Base-by-base conservation (phyloP, 2,797 vertebrate genomes). In the Apodemus agrarius region DNA sequence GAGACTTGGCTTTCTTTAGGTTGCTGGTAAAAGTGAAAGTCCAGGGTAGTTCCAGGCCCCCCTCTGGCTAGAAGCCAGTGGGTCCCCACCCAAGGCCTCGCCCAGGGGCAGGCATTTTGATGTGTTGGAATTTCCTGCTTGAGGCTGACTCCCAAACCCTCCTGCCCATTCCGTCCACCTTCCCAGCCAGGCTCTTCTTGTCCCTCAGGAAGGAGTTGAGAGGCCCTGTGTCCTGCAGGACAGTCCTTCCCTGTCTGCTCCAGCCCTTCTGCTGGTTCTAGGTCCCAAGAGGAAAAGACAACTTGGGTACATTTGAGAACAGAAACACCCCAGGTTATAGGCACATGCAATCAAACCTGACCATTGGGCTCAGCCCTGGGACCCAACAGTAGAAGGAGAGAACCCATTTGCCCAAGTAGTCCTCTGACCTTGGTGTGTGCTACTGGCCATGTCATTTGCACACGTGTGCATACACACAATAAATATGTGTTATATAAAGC, bases 121-220 rank as follows among this genome's bases (percentile, higher is more conserved):
- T 87, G 96, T 95, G 92, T 74, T 97, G 97, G 96, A 94, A 94
- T 97, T 98, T 98, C 97, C 97, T 97, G 97, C 95, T 98, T 96
- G 90, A 96, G 91, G 57, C 96, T 86, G 91, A 37, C 92, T 89
- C 97, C 98, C 97, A 96, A 46, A 13, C 26, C 3, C 40, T 74
- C 31, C 59, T 65, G 57, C 8, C 59, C 69, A 16, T 7, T 90
- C 57, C 7, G 1, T 19, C 29, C 26, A n/a, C 43, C 17, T n/a
- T 46, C 72, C 54, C 54, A 46, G 19, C 26, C 12, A 49, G 49
- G 37, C 1, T 11, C 61, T 74, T 24, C 14, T 34, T 22, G 16
- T 31, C 72, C 59, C 0, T 37, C 3, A 21, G 43, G n/a, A 34
- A 46, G 52, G 24, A 52, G 22, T 13, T 72, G n/a, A 86, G 65